phyloP scores from a whole-genome alignment of 2,113 vertebrate species.

The Chroicocephalus ridibundus region DNA sequence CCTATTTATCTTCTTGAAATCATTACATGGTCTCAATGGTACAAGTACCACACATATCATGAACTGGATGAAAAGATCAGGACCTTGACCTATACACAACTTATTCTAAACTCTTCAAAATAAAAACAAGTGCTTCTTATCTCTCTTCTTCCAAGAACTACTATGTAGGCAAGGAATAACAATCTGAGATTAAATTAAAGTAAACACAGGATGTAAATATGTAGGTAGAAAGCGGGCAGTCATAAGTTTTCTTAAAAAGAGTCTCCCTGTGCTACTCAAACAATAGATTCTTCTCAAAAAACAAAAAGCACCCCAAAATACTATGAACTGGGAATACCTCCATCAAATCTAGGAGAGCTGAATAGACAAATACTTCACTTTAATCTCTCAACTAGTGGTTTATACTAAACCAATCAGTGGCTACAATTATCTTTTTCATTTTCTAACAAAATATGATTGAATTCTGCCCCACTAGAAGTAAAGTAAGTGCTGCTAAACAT shows the following conservation, averaged over 20 bases:
- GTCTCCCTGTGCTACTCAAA: background rate
- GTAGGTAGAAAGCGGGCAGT: background rate
- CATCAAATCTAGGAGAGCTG: background rate
- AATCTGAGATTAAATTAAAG: background rate
- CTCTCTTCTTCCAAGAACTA: background rate
- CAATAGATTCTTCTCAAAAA: background rate
- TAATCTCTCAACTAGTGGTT: background rate
- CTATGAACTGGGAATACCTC: background rate
- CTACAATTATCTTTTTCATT: background rate
- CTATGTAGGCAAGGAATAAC: background rate
- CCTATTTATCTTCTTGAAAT: background rate
- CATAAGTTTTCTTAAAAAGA: background rate
- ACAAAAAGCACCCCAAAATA: background rate
- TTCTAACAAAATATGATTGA: background rate
- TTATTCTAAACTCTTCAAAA: background rate
- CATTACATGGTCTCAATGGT: background rate
- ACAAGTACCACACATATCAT: background rate
- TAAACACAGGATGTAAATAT: background rate
- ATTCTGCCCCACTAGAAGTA: background rate
- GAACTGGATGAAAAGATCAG: background rate
- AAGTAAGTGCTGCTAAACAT: conserved; percentile 66
- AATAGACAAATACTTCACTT: background rate
- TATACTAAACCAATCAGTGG: background rate
- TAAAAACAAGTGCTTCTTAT: background rate
- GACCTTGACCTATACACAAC: background rate